Percentiles rank a stretch among this genome's conserved stretches.
Conservation (phyloP, 2,888 invertebrate species). For the Liposcelis brunnea region DNA sequence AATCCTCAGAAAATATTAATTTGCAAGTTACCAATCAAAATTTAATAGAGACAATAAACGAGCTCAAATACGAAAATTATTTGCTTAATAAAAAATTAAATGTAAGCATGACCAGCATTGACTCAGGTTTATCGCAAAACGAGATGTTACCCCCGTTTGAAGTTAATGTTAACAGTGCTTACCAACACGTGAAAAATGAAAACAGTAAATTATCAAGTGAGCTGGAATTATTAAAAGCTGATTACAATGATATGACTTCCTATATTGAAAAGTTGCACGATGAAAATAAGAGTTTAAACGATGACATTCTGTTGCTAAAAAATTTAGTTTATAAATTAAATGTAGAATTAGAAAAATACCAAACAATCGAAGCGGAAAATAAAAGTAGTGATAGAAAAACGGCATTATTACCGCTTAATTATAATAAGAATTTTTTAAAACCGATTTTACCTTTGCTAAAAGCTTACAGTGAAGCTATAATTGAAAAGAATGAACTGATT, state of each 20-base stretch:
- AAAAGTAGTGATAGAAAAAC: background rate
- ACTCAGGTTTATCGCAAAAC: background rate
- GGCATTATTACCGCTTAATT: background rate
- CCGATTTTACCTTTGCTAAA: background rate
- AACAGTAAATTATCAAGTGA: slow-evolving; percentile 4
- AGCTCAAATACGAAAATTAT: slow-evolving; percentile 2
- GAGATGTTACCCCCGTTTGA: slow-evolving; percentile 6
- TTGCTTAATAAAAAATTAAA: background rate
- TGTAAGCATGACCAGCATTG: slow-evolving; percentile 4
- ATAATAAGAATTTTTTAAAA: slow-evolving; percentile 5
- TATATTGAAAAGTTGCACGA: background rate
- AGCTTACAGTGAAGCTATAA: background rate
- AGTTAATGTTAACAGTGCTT: slow-evolving; percentile 1
- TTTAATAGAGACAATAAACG: background rate
- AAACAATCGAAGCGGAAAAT: background rate
- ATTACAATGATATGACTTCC: background rate
- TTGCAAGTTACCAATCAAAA: background rate
- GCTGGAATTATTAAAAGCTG: background rate
- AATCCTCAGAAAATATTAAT: background rate
- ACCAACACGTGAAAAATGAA: slow-evolving; percentile 6
- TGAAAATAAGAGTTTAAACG: slow-evolving; percentile 2
- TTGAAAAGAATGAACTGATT: slow-evolving; percentile 3
- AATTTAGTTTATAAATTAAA: slow-evolving; percentile 6
- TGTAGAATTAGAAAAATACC: slow-evolving; percentile 5
- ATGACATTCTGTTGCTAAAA: background rate